These are phyloP conservation scores for Acleris literana DNA, from an alignment of 2,888 invertebrate species.

Conservation along the genomic window DNA sequence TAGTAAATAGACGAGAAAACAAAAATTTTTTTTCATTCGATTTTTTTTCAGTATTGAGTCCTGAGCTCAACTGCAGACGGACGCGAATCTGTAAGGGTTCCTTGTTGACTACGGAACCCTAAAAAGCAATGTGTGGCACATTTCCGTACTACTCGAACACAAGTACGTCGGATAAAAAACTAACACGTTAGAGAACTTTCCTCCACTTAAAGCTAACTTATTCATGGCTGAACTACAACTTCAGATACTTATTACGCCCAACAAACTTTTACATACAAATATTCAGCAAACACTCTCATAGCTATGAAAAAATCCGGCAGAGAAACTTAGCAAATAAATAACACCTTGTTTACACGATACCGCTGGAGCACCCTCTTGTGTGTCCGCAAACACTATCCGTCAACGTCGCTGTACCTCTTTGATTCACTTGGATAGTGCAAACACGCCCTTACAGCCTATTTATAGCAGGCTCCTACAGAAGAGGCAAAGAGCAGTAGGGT, in stretches of 20 bases:
- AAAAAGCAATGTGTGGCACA: no score
- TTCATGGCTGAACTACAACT: conserved; percentile 12
- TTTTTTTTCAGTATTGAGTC: no score
- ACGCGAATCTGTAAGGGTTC: no score
- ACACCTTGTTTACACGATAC: conserved; percentile 43
- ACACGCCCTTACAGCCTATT: conserved; percentile 42
- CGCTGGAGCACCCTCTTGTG: conserved; percentile 39
- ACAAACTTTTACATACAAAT: conserved; percentile 25
- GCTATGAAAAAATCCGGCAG: conserved; percentile 29
- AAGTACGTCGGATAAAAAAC: no score
- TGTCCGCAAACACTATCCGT: conserved; percentile 55
- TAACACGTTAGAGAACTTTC: neutral
- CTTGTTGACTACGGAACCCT: no score
- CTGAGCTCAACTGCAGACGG: no score
- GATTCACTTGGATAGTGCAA: conserved; percentile 46
- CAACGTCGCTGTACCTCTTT: conserved; percentile 46
- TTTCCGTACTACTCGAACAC: no score
- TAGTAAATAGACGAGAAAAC: no score
- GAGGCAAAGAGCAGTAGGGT: conserved; percentile 27
- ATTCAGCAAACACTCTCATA: conserved; percentile 30
- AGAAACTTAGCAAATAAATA: conserved; percentile 42
- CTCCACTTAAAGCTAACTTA: conserved; percentile 20
- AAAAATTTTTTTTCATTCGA: no score
- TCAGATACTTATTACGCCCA: conserved; percentile 17
- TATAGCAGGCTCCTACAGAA: conserved; percentile 29